A percentile compares a stretch with the other conserved stretches of the same genome.
These are phyloP conservation scores for Zootermopsis nevadensis DNA, from an alignment of 2,888 invertebrate genomes.

Conservation along the genomic window DNA sequence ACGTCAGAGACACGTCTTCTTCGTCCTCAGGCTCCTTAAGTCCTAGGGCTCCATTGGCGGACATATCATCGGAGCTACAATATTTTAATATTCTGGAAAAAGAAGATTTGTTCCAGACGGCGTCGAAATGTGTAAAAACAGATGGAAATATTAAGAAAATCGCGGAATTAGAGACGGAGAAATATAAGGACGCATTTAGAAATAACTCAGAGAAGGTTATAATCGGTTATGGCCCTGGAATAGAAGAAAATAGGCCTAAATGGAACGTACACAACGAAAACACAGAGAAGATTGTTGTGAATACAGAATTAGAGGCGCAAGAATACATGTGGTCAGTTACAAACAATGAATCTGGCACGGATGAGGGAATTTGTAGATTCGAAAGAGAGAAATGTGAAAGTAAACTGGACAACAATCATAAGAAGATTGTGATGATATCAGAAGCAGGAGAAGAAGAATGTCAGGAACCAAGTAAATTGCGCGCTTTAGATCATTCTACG, in stretches of 20 bases:
- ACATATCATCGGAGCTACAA: not conserved
- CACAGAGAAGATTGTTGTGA: not conserved
- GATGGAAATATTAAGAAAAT: too few species aligned
- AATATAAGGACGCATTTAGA: too few species aligned
- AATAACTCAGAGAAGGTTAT: not conserved
- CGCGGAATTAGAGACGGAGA: too few species aligned
- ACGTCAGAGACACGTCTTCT: not conserved
- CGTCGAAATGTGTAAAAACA: too few species aligned
- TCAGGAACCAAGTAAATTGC: not conserved
- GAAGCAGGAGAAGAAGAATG: not conserved
- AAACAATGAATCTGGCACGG: too few species aligned
- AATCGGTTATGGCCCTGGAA: not conserved
- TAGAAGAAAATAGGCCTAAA: not conserved
- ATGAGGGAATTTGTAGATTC: too few species aligned
- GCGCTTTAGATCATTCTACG: too few species aligned
- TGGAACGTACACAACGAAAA: not conserved
- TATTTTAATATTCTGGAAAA: too few species aligned
- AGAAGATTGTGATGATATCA: not conserved
- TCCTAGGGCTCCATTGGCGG: not conserved
- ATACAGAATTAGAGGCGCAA: too few species aligned
- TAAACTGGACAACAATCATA: not conserved
- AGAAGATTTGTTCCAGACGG: too few species aligned
- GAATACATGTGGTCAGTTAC: not conserved
- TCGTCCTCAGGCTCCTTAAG: constrained; percentile 1
- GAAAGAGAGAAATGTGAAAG: too few species aligned